These are phyloP conservation scores for Panzeria rudis DNA, from an alignment of 2,888 invertebrate species.

Conservation along the genomic window DNA sequence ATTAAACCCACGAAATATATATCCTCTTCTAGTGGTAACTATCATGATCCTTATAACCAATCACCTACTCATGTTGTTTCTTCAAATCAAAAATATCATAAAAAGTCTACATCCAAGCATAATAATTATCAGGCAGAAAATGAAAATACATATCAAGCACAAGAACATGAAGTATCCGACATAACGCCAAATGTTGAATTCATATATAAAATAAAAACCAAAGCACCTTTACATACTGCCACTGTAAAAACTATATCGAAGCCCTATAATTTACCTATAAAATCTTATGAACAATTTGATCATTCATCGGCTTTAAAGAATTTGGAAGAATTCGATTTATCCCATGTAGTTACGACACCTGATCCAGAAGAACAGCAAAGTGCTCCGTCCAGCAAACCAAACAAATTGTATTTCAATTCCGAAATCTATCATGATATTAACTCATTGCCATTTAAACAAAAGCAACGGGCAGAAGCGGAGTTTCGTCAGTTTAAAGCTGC, in stretches of 20 bases:
- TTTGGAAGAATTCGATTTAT: conserved; percentile 81
- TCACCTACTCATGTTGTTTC: conserved; percentile 63
- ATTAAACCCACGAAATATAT: conserved; percentile 80
- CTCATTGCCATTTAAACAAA: conserved; percentile 81
- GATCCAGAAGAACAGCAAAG: conserved; percentile 75
- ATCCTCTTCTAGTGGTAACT: conserved; percentile 44
- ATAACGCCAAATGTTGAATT: conserved; percentile 82
- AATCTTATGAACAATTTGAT: conserved; percentile 80
- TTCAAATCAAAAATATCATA: conserved; percentile 60
- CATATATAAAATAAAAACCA: conserved; percentile 82
- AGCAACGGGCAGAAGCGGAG: conserved; percentile 73
- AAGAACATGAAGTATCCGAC: conserved; percentile 76
- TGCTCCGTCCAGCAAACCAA: conserved; percentile 74
- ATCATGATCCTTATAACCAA: conserved; percentile 57
- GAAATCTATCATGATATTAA: conserved; percentile 83
- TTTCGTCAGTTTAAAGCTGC: conserved; percentile 74
- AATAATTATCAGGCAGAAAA: conserved; percentile 77
- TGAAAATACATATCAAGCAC: conserved; percentile 78
- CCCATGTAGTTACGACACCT: conserved; percentile 79
- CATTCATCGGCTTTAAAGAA: conserved; percentile 82
- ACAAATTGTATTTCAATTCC: conserved; percentile 82
- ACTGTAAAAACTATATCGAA: conserved; percentile 81
- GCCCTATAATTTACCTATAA: conserved; percentile 78
- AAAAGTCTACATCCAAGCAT: conserved; percentile 59
- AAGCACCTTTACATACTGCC: conserved; percentile 81